Base-by-base conservation (phyloP, 2,113 vertebrate species). In the Xiphophorus hellerii region DNA sequence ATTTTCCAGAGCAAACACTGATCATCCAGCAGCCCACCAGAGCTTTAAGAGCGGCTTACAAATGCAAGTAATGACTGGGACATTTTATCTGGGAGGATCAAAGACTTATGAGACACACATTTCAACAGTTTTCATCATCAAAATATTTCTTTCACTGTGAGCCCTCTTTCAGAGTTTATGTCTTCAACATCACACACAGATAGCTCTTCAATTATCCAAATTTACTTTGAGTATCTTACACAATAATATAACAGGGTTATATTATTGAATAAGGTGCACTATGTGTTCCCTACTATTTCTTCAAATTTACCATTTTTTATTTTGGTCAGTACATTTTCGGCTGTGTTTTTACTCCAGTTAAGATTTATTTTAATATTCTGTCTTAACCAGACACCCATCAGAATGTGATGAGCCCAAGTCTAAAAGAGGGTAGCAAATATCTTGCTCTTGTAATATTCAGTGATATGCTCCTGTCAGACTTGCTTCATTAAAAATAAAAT, bases 1-100 rank as follows among this genome's bases (percentile, higher is more conserved):
- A 76, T 63, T 54, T 62, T 77, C 77, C 77, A 82, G 83, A 70
- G 77, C 73, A 84, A 88, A 84, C 81, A 83, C 72, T 73, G 76
- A 87, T 88, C 84, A 74, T 70, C 39, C 25, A 33, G 25, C 60
- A 37, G 62, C 67, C 62, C 39, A 51, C 74, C 44, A 75, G 58
- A 5, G 14, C 62, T 70, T 67, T 54, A 83, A 84, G 80, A 69
- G 25, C 17, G 39, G 72, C 74, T 84, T 39, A 73, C 72, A 78
- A 72, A 69, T 60, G 66, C 72, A 71, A 31, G 39, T 62, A 37
- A 66, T 70, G 61, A 68, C 66, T 35, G 67, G 22, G 60, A 27
- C 31, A 64, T 67, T 44, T 12, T 74, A 58, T 71, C 6, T 62
- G 17, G 74, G 77, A 68, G 35, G 61, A 27, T n/a, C 60, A 63